Percentiles rank a stretch among this genome's conserved stretches.
Evolutionary conservation across 2,113 vertebrate species (phyloP).

Genomic region (Silurus glanis): DNA sequence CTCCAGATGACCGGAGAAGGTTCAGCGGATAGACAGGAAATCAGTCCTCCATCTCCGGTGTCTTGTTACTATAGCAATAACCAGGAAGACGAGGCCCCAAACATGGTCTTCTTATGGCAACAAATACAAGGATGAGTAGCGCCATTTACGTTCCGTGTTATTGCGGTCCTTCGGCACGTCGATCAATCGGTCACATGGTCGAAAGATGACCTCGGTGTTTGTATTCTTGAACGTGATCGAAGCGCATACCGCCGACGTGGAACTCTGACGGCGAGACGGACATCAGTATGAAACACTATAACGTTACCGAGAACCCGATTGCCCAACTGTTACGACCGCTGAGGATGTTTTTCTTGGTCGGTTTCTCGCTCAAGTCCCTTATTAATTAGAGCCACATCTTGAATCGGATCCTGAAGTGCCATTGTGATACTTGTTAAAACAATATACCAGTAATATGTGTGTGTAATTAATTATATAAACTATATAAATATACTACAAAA

Average conservation of each 20-base stretch:
- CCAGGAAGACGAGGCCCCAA: conserved; percentile 21
- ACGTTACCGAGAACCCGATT: conserved; percentile 9
- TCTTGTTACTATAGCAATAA: conserved; percentile 41
- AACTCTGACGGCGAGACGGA: not conserved
- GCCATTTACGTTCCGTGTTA: conserved; percentile 26
- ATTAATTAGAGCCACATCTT: conserved; percentile 8
- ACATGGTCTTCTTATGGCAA: conserved; percentile 31
- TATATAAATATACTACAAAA: too few relatives aligned
- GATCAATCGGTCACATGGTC: not conserved
- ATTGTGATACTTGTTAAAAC: not conserved
- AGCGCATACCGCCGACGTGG: not conserved
- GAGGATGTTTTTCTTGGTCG: conserved; percentile 22
- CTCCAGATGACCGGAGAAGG: conserved; percentile 35
- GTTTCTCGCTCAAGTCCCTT: not conserved
- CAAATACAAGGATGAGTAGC: conserved; percentile 37
- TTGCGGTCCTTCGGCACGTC: not conserved
- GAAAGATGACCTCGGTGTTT: not conserved
- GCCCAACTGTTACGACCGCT: conserved; percentile 12
- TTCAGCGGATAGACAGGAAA: conserved; percentile 4
- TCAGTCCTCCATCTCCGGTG: not conserved
- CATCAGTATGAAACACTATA: conserved; percentile 15
- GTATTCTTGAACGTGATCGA: not conserved
- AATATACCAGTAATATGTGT: not conserved
- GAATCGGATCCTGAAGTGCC: not conserved
- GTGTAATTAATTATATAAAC: too few relatives aligned